These are phyloP conservation scores for Triplophysa siluroides DNA, from an alignment of 2,113 vertebrate species.

Conservation along the genomic window DNA sequence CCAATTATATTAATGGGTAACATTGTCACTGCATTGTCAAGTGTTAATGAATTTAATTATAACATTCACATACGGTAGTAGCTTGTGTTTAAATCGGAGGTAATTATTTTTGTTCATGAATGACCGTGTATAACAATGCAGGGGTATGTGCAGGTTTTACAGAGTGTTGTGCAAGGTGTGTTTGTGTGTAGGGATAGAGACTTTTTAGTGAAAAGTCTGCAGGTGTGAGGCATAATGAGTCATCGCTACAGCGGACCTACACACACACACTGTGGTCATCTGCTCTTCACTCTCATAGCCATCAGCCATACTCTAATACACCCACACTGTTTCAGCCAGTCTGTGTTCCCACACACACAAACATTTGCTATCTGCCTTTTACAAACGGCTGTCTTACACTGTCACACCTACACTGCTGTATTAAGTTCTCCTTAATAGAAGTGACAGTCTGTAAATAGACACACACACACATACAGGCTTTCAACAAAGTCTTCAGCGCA, in stretches of 20 bases:
- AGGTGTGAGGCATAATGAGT: constrained; percentile 62
- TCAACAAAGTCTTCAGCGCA: not conserved
- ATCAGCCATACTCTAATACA: constrained; percentile 44
- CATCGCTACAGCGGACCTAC: constrained; percentile 41
- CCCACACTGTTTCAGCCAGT: constrained; percentile 39
- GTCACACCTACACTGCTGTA: constrained; percentile 24
- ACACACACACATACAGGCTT: not conserved
- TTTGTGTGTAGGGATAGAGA: constrained; percentile 1
- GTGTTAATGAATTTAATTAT: not conserved
- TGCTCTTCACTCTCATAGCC: constrained; percentile 37
- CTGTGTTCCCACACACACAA: constrained; percentile 33
- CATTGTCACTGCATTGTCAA: not conserved
- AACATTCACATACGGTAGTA: not conserved
- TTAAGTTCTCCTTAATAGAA: constrained; percentile 15
- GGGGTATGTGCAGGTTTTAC: not conserved
- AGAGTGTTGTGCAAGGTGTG: constrained; percentile 9
- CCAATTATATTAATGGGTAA: not conserved
- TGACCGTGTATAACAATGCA: not conserved
- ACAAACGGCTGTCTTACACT: constrained; percentile 20
- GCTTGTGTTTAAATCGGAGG: constrained; percentile 3
- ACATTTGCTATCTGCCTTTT: constrained; percentile 12
- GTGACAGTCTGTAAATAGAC: constrained; percentile 22
- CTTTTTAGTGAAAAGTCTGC: constrained; percentile 50
- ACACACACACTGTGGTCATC: constrained; percentile 25
- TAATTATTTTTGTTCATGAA: not conserved